Base-by-base conservation (phyloP, 23 tunicate species). In the Ascidia mentula region DNA sequence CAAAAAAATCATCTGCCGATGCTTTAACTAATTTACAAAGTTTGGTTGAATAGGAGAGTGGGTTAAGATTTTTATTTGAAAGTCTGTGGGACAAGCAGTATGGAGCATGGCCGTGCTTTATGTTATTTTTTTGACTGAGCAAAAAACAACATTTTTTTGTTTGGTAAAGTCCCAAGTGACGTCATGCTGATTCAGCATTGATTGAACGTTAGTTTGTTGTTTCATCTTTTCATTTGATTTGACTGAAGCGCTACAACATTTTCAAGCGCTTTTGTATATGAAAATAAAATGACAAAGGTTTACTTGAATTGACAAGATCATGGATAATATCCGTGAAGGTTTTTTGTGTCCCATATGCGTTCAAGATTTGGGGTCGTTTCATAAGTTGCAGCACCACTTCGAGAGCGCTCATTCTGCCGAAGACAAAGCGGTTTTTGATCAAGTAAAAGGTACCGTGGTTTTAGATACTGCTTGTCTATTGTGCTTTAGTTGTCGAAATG, bases 291-390 rank as follows among this genome's bases (percentile, higher is more conserved):
- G 12, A 42, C 15, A 42, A 42, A 42, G 53, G 53, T 42, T 15
- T 15, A 42, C 53, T 12, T 20, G 24, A 53, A 28, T 9, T 28
- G 1, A 28, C 13, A 70, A 70, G 32, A 82, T 82, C 79, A 79
- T 73, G 18, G 60, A 26, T 32, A 72, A 45, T 12, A 60, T 78
- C 13, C 33, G 46, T 8, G 89, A 85, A 77, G 97, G 97, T 5
- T 91, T 86, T 72, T 72, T 91, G 38, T 91, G 97, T 71, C 97
- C 97, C 0, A 86, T 91, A 32, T 91, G 97, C 69, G 76, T 91
- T 34, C 77, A 78, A 59, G 97, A 91, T 74, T 75, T 86, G 37
- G 79, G 81, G 6, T 86, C 91, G 33, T 91, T 82, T 82, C 90
- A 91, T 38, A 91, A 91, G 65, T 79, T 91, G 40, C 97, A 91